Base-by-base conservation (phyloP, 2,888 invertebrate genomes). In the Pogonocherus hispidulus region DNA sequence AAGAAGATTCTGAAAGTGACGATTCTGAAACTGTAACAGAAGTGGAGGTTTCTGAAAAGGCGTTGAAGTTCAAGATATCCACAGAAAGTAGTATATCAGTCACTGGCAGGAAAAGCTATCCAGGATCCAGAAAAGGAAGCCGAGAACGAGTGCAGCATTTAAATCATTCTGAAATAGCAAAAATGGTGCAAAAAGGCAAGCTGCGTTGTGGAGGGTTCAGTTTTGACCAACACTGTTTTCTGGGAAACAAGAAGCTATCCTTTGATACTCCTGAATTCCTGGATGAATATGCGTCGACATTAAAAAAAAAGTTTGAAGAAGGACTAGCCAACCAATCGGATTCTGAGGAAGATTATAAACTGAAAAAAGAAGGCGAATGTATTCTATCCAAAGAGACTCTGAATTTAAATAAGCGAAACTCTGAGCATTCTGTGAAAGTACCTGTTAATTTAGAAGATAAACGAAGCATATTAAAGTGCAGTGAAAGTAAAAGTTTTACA, bases 51-150 rank as follows among this genome's bases (percentile, higher is more conserved):
- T 92, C 92, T 70, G 93, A 93, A 81, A 91, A 91, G 81, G 89
- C 93, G 1, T 87, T 92, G 41, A 92, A 92, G 81, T 93, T 93
- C 81, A 93, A 92, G 83, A 93, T 93, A 74, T 91, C 92, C 35
- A 92, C 92, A 0, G 92, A 92, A 80, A 89, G 90, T 63, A 73
- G 71, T 54, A 84, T 87, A 75, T 84, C 86, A 19, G 84, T 79
- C 16, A 79, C 85, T 3, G 88, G 88, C 0, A 84, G 91, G 2
- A 90, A 89, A 77, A 91, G 91, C 79, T 90, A 91, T 81, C 91
- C 91, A 0, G 90, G 90, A n/a, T 91, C 91, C 19, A 84, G 91
- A 16, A 92, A 92, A 81, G 91, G 91, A 6, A 91, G 91, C 70
- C 86, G 91, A 16, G 92, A 92, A 78, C 89, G 90, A 76, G 84